Conservation (phyloP, 1,140 invertebrate species). For the Phocides pigmalion region DNA sequence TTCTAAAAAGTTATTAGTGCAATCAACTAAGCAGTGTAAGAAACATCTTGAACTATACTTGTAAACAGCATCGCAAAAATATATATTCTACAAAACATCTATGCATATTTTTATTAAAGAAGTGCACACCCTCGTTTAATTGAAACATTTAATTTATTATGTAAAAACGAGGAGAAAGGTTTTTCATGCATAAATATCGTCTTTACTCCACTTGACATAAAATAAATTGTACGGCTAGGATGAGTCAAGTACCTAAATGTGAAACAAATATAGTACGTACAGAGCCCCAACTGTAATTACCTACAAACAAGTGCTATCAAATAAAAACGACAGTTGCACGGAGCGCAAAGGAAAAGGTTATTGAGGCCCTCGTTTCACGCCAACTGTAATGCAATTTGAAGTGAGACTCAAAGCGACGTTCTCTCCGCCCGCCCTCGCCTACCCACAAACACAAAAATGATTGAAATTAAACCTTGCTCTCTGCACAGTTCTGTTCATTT, state of each 20-base stretch:
- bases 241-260: constrained; percentile 13
- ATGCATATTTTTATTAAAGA: neutral
- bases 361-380: constrained; percentile 57
- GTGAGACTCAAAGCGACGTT: constrained; percentile 61
- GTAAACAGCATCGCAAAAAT: too few relatives aligned
- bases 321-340: constrained; percentile 59
- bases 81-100: neutral
- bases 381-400: constrained; percentile 67
- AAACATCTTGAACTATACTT: neutral
- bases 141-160: neutral
- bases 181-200: constrained; percentile 4
- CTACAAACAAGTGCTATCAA: constrained; percentile 55
- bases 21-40: neutral
- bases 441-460: constrained; percentile 36
- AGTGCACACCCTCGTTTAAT: neutral
- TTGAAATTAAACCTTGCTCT: constrained; percentile 29
- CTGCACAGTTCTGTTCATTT: neutral
- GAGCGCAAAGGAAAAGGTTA: constrained; percentile 55
- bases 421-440: constrained; percentile 33
- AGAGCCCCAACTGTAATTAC: constrained; percentile 36
- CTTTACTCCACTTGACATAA: constrained; percentile 4
- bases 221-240: constrained; percentile 10
- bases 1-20: neutral
- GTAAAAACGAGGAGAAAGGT: neutral
- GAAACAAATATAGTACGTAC: constrained; percentile 22